A percentile compares a stretch with the other conserved stretches of the same genome.
These are phyloP conservation scores for Lepus americanus DNA, from an alignment of 2,113 vertebrate genomes.

Conservation along the genomic window DNA sequence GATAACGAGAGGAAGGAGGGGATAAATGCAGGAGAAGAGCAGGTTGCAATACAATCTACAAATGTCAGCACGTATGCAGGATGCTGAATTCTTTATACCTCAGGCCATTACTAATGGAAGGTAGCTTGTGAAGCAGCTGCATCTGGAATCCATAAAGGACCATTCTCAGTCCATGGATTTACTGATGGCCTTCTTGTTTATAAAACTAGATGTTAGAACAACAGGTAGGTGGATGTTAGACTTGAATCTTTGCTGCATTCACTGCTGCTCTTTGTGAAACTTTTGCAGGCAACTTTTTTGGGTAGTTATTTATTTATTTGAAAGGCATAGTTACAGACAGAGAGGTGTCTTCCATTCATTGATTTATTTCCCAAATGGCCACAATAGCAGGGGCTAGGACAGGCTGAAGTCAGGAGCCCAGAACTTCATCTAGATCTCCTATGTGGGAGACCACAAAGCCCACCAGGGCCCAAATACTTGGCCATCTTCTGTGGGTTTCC, in stretches of 20 bases:
- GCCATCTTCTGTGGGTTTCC: too few species aligned
- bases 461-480: too few species aligned
- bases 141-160: conserved; percentile 38
- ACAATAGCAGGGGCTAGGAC: too few species aligned
- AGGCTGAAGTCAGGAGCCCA: too few species aligned
- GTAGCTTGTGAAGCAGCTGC: neutral
- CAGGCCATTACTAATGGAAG: conserved; percentile 40
- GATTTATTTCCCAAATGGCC: too few species aligned
- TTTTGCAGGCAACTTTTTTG: neutral
- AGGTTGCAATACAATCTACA: conserved; percentile 31
- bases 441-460: too few species aligned
- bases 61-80: conserved; percentile 56
- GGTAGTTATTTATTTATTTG: too few species aligned
- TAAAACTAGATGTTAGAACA: neutral
- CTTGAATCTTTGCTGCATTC: neutral
- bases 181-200: neutral
- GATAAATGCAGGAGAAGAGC: neutral
- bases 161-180: neutral
- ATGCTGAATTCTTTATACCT: conserved; percentile 43
- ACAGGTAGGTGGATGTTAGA: neutral
- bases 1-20: conserved; percentile 61
- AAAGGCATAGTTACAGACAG: too few species aligned
- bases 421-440: too few species aligned
- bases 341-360: too few species aligned
- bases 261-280: conserved; percentile 8